A percentile compares a stretch with the other conserved stretches of the same genome.
These are phyloP conservation scores for Diorhabda carinulata DNA, from an alignment of 1,140 invertebrate genomes.

Conservation along the genomic window DNA sequence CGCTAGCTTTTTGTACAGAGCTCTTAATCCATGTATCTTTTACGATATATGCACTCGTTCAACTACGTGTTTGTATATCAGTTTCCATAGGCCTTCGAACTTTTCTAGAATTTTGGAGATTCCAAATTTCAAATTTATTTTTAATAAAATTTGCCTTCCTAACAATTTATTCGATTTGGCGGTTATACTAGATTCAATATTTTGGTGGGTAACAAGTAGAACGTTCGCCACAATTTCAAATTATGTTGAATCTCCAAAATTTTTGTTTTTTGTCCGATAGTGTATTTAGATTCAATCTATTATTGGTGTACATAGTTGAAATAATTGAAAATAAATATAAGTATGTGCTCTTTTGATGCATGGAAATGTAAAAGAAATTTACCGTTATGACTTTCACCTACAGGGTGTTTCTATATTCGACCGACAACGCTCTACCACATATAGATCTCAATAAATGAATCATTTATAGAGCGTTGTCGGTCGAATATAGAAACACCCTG, in stretches of 20 bases:
- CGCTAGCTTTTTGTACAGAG: slow-evolving; percentile 18
- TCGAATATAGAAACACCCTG: no score
- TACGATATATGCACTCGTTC: neutral
- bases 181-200: neutral
- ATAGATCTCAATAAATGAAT: no score
- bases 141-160: no score
- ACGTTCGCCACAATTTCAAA: neutral
- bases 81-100: neutral
- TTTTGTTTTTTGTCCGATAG: neutral
- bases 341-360: neutral
- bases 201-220: neutral
- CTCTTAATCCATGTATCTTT: slow-evolving; percentile 7
- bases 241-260: neutral
- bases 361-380: no score
- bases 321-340: neutral
- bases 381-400: no score
- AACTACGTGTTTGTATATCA: slow-evolving; percentile 1
- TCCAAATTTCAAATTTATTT: neutral
- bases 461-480: no score
- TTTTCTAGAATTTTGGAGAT: neutral
- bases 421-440: no score
- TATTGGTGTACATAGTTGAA: neutral
- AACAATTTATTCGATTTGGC: neutral
- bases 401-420: no score
- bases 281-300: neutral